phyloP scores from a whole-genome alignment of 2,888 invertebrate genomes.

The Cheiracanthium punctorium region DNA sequence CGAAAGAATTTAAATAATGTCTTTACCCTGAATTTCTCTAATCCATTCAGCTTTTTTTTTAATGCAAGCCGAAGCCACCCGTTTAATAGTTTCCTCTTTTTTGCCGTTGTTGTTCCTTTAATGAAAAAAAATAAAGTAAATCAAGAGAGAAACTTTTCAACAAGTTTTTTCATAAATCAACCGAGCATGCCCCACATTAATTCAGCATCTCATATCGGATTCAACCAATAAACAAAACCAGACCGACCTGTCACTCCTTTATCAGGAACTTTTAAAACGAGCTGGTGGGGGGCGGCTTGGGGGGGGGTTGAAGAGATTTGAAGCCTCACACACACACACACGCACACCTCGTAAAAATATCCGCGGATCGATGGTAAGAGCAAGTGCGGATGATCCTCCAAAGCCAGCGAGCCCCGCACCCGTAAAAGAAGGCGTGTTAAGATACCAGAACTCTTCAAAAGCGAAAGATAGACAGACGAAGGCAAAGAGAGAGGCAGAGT shows the following conservation, averaged over 20 bases:
- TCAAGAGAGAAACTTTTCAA: neutral
- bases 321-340: too few relatives aligned
- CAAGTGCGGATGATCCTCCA: conserved; percentile 49
- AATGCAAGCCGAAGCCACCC: too few relatives aligned
- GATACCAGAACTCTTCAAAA: conserved; percentile 6
- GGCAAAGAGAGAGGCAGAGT: neutral
- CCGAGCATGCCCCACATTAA: neutral
- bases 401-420: neutral
- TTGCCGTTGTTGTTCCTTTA: too few relatives aligned
- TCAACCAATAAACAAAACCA: conserved; percentile 11
- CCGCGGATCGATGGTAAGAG: conserved; percentile 12
- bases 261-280: neutral
- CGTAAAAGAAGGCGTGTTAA: conserved; percentile 44
- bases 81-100: too few relatives aligned
- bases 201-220: conserved; percentile 1
- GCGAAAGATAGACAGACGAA: neutral
- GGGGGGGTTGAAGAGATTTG: neutral
- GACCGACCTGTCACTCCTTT: conserved; percentile 15
- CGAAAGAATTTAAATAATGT: too few relatives aligned
- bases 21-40: too few relatives aligned
- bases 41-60: too few relatives aligned
- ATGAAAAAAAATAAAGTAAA: too few relatives aligned
- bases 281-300: too few relatives aligned
- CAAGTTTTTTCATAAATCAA: neutral
- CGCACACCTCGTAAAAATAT: conserved; percentile 31